phyloP scores from a whole-genome alignment of 2,113 vertebrate species.

The Paramormyrops kingsleyae region DNA sequence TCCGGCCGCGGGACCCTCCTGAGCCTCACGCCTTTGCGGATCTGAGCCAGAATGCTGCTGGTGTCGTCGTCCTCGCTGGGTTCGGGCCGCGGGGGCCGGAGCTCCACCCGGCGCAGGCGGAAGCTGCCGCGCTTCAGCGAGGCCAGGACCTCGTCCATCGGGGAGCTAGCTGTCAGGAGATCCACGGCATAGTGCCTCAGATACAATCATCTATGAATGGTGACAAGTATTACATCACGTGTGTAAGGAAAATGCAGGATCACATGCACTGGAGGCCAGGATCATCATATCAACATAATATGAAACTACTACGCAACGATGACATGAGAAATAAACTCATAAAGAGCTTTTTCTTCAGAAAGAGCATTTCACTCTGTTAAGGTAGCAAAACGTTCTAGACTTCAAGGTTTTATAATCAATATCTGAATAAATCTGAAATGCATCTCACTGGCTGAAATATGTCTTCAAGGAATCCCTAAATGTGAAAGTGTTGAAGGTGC shows the following conservation, averaged over 20 bases:
- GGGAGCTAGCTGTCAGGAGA: slow-evolving; percentile 75
- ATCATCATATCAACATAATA: not conserved
- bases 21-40: slow-evolving; percentile 88
- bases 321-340: not conserved
- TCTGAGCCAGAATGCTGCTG: slow-evolving; percentile 96
- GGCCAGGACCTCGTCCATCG: slow-evolving; percentile 98
- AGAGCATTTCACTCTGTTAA: not conserved
- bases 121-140: slow-evolving; percentile 94
- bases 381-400: not conserved
- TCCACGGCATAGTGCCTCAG: not conserved
- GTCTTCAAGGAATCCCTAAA: not conserved
- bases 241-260: not conserved
- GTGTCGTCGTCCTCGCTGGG: slow-evolving; percentile 86
- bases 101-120: slow-evolving; percentile 91
- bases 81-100: slow-evolving; percentile 80
- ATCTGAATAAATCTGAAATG: not conserved
- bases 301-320: not conserved
- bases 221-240: not conserved
- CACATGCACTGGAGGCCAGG: not conserved
- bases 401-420: not conserved
- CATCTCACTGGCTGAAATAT: not conserved
- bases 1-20: slow-evolving; percentile 81
- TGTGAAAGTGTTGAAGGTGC: not conserved
- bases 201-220: not conserved
- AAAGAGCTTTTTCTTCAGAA: not conserved